Conservation (phyloP, 1,140 invertebrate genomes). For the Papilio dardanus region DNA sequence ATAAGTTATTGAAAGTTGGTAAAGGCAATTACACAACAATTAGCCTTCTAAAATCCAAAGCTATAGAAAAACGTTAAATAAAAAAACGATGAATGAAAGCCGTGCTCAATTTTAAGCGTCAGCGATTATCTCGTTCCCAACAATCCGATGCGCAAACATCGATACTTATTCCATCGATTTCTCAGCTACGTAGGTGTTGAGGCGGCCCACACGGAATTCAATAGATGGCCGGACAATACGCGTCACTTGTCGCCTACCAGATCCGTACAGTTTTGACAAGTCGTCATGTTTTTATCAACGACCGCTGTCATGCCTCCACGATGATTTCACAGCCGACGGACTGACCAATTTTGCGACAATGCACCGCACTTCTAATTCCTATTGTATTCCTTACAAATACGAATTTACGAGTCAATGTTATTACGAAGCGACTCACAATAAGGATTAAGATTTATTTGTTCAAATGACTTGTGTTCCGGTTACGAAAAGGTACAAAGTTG, state of each 20-base stretch:
- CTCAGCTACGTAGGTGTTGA: slow-evolving; percentile 70
- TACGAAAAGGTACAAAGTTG: slow-evolving; percentile 47
- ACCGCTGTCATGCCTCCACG: slow-evolving; percentile 66
- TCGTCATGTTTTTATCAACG: slow-evolving; percentile 80
- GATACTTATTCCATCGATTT: slow-evolving; percentile 55
- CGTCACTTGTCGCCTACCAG: slow-evolving; percentile 77
- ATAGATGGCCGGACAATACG: slow-evolving; percentile 65
- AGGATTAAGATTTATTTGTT: slow-evolving; percentile 76
- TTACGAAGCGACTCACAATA: slow-evolving; percentile 69
- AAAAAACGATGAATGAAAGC: slow-evolving; percentile 61
- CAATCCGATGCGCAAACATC: slow-evolving; percentile 78
- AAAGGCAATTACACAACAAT: slow-evolving; percentile 6
- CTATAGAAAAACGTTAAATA: background rate
- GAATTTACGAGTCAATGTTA: slow-evolving; percentile 72
- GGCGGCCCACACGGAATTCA: slow-evolving; percentile 76
- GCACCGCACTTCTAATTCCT: slow-evolving; percentile 72
- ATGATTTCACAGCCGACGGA: slow-evolving; percentile 66
- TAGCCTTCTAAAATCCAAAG: background rate
- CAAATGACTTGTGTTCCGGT: slow-evolving; percentile 67
- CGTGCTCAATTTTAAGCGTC: slow-evolving; percentile 68
- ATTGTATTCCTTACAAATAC: slow-evolving; percentile 70
- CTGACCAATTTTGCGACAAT: slow-evolving; percentile 78
- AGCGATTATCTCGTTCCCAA: slow-evolving; percentile 66
- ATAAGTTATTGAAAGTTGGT: background rate
- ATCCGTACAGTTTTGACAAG: slow-evolving; percentile 80